A percentile compares a stretch with the other conserved stretches of the same genome.
These are phyloP conservation scores for Geotrypetes seraphini DNA, from an alignment of 2,797 vertebrate species.

Conservation along the genomic window DNA sequence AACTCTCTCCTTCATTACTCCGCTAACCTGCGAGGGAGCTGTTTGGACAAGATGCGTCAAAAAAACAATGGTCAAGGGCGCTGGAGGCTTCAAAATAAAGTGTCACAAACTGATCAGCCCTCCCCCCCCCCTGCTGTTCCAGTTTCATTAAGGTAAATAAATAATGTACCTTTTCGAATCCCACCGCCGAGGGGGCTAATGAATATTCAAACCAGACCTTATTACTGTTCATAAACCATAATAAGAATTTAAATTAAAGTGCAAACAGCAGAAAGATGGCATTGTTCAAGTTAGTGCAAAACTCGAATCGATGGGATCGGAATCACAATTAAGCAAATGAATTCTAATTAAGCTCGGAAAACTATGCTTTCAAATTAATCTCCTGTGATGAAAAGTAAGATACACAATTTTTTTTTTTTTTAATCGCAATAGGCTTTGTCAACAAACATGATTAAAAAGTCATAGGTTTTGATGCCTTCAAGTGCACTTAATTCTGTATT, in stretches of 20 bases:
- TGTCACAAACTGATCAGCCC: conserved; percentile 46
- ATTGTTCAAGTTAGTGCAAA: conserved; percentile 53
- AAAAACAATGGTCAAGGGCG: conserved; percentile 54
- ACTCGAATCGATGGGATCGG: conserved; percentile 55
- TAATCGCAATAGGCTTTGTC: conserved; percentile 41
- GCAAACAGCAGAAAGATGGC: conserved; percentile 66
- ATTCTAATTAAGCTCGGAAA: conserved; percentile 62
- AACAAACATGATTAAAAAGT: conserved; percentile 11
- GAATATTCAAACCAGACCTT: conserved; percentile 71
- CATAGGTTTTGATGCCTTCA: no score
- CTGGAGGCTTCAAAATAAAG: conserved; percentile 47
- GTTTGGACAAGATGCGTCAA: conserved; percentile 66
- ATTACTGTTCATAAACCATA: conserved; percentile 71
- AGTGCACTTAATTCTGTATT: no score
- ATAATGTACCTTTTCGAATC: conserved; percentile 52
- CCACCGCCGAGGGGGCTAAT: conserved; percentile 52
- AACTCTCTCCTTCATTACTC: conserved; percentile 89
- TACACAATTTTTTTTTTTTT: conserved; percentile 58
- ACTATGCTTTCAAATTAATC: conserved; percentile 51
- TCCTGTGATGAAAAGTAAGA: conserved; percentile 46
- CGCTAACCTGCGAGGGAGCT: conserved; percentile 96
- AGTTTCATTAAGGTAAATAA: conserved; percentile 49
- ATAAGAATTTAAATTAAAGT: conserved; percentile 74
- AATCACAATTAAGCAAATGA: conserved; percentile 70
- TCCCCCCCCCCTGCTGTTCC: conserved; percentile 44